phyloP scores from a whole-genome alignment of 2,113 vertebrate species.

The Chrysochloris asiatica region DNA sequence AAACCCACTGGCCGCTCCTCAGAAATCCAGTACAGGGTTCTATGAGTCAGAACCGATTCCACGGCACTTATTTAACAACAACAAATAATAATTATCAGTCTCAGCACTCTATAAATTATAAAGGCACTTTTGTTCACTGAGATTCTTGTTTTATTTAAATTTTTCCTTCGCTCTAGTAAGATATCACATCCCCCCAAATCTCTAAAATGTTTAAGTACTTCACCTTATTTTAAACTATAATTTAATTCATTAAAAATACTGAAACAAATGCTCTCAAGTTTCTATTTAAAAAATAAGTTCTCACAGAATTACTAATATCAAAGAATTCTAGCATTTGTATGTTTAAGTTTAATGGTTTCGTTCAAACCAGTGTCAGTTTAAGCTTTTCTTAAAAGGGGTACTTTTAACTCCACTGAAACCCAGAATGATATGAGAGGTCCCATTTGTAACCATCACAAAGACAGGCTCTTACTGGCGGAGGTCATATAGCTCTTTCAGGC shows the following conservation, averaged over 20 bases:
- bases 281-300: slow-evolving; percentile 15
- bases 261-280: neutral
- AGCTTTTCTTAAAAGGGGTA: slow-evolving; percentile 16
- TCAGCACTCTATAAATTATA: too few species aligned
- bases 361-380: slow-evolving; percentile 7
- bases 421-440: neutral
- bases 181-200: too few species aligned
- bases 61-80: neutral
- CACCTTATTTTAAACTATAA: slow-evolving; percentile 41
- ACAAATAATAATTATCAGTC: neutral
- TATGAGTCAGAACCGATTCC: too few species aligned
- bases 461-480: slow-evolving; percentile 89
- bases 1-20: too few species aligned
- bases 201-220: neutral
- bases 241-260: neutral
- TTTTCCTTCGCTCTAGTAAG: slow-evolving; percentile 30
- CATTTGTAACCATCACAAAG: neutral
- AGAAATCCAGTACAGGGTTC: too few species aligned
- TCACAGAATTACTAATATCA: neutral
- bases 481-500: slow-evolving; percentile 94
- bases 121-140: neutral
- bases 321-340: neutral
- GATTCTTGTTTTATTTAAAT: slow-evolving; percentile 20
- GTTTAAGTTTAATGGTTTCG: neutral
- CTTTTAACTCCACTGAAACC: slow-evolving; percentile 19